Conservation (phyloP, 2,888 invertebrate species). For the Parascotia fuliginaria region DNA sequence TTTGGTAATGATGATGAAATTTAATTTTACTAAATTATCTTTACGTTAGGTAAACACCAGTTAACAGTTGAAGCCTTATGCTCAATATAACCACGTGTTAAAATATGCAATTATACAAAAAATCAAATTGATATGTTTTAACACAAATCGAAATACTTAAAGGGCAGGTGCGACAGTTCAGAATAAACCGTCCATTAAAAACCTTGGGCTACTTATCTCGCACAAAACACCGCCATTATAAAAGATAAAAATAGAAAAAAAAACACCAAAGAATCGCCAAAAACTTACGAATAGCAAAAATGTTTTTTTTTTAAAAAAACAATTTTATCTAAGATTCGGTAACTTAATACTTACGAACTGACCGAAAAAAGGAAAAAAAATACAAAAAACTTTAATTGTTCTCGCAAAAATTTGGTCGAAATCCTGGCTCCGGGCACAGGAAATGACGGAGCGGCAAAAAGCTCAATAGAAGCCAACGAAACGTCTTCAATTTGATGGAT, state of each 20-base stretch:
- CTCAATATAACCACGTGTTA: neutral
- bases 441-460: conserved; percentile 72
- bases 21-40: neutral
- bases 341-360: conserved; percentile 76
- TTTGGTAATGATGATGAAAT: too few relatives aligned
- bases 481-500: conserved; percentile 81
- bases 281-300: conserved; percentile 53
- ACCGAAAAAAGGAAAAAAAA: conserved; percentile 69
- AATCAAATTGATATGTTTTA: conserved; percentile 6
- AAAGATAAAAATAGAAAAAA: conserved; percentile 49
- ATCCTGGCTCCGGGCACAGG: conserved; percentile 74
- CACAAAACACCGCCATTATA: conserved; percentile 53
- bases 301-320: conserved; percentile 64
- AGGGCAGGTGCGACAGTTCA: conserved; percentile 45
- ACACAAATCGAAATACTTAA: conserved; percentile 7
- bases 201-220: conserved; percentile 56
- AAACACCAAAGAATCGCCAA: conserved; percentile 53
- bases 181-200: conserved; percentile 40
- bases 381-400: conserved; percentile 75
- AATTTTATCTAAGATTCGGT: conserved; percentile 62
- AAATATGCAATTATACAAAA: neutral
- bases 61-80: neutral
- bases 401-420: conserved; percentile 73
- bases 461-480: conserved; percentile 73
- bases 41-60: neutral